Evolutionary conservation across 1,140 invertebrate species (phyloP).

Genomic region (Drosophila pachea): DNA sequence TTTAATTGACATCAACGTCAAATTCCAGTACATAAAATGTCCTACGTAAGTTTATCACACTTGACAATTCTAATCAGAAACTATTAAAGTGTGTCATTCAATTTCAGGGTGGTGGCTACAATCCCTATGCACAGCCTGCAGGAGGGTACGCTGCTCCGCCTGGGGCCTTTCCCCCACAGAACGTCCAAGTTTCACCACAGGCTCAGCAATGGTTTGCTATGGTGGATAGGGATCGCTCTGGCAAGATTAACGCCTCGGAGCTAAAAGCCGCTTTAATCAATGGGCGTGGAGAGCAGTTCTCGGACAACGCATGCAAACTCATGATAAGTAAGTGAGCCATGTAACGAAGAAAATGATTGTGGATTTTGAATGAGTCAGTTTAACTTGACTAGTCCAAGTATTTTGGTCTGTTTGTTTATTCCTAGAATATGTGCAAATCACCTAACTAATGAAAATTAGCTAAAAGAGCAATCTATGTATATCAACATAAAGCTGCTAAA

Average conservation of each 20-base stretch:
- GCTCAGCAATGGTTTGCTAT: conserved; percentile 90
- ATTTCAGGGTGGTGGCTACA: conserved; percentile 63
- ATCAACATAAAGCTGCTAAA: conserved; percentile 6
- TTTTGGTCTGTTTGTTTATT: too few species aligned
- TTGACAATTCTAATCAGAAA: background rate
- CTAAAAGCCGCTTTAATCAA: conserved; percentile 91
- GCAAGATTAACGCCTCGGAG: conserved; percentile 88
- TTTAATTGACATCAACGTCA: conserved; percentile 26
- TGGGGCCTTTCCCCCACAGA: conserved; percentile 75
- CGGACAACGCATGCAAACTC: conserved; percentile 89
- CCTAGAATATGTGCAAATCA: too few species aligned
- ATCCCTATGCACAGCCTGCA: conserved; percentile 59
- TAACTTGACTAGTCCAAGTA: too few species aligned
- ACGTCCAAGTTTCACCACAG: conserved; percentile 81
- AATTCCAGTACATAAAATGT: conserved; percentile 44
- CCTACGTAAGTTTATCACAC: conserved; percentile 51
- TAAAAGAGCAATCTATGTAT: too few species aligned
- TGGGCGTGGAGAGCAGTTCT: conserved; percentile 91
- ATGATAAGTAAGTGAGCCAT: conserved; percentile 87
- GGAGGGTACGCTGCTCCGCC: conserved; percentile 69
- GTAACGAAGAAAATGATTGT: background rate
- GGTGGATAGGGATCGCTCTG: conserved; percentile 89
- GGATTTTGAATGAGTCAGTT: conserved; percentile 13
- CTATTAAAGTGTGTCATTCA: background rate
- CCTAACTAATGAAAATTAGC: too few species aligned